Conservation (phyloP, 1,140 invertebrate species). For the Neotoxoptera formosana region DNA sequence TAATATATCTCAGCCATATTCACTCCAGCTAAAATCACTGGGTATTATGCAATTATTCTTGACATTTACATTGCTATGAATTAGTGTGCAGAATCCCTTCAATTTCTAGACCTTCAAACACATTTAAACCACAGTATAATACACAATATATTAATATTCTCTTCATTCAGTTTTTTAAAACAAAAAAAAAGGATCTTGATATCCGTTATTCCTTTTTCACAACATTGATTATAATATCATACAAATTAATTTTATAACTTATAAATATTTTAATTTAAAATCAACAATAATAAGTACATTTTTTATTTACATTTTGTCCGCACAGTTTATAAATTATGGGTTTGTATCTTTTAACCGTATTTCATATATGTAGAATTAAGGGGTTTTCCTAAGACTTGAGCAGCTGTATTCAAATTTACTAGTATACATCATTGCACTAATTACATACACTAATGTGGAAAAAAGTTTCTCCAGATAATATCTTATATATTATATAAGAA, state of each 20-base stretch:
- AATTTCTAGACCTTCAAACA: neutral
- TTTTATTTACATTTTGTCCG: neutral
- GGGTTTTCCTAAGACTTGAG: too few relatives aligned
- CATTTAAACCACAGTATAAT: neutral
- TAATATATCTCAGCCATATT: neutral
- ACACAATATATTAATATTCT: neutral
- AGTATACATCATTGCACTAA: too few relatives aligned
- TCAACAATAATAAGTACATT: neutral
- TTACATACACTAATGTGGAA: too few relatives aligned
- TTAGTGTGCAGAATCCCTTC: neutral
- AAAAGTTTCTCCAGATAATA: too few relatives aligned
- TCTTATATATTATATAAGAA: too few relatives aligned
- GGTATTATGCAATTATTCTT: conserved; percentile 8
- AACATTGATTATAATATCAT: neutral
- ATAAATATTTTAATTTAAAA: neutral
- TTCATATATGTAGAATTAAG: too few relatives aligned
- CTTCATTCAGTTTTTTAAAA: neutral
- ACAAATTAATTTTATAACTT: neutral
- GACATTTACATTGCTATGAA: neutral
- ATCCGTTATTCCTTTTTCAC: neutral
- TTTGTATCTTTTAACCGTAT: too few relatives aligned
- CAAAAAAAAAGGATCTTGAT: neutral
- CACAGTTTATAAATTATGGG: neutral
- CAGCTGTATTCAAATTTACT: too few relatives aligned
- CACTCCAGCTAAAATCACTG: neutral